phyloP scores from a whole-genome alignment of 2,113 vertebrate species.

The Mus spicilegus region DNA sequence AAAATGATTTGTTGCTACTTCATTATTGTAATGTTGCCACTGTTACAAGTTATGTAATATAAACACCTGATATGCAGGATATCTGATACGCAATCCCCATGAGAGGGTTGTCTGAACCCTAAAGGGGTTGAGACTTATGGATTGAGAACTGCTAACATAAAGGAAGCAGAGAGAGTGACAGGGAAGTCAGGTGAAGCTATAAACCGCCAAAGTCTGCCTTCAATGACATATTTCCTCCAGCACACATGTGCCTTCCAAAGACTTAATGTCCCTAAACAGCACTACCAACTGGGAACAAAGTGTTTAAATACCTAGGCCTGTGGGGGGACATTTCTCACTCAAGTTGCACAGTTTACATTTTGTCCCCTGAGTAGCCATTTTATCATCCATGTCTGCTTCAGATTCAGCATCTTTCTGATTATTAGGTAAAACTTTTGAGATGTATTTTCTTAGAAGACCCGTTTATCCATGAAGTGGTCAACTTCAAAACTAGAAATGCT shows the following conservation, averaged over 20 bases:
- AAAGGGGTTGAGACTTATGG: too few relatives aligned
- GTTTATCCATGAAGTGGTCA: background rate
- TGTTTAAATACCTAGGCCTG: background rate
- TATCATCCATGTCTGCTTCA: background rate
- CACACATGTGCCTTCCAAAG: background rate
- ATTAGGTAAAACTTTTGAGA: background rate
- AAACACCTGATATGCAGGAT: background rate
- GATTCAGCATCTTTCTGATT: background rate
- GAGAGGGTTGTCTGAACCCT: too few relatives aligned
- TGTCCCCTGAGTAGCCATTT: background rate
- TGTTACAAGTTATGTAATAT: background rate
- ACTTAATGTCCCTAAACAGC: background rate
- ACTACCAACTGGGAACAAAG: background rate
- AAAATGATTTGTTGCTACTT: background rate
- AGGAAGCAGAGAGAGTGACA: background rate
- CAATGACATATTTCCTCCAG: background rate
- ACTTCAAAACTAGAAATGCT: background rate
- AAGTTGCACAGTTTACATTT: background rate
- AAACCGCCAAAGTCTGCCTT: background rate
- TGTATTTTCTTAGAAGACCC: background rate
- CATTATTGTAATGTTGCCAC: background rate
- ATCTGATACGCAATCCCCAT: too few relatives aligned
- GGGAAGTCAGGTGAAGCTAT: background rate
- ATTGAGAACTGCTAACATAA: background rate
- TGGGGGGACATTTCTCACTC: background rate